Evolutionary conservation across 1,140 invertebrate genomes (phyloP).

Genomic region (Temnothorax curvispinosus): DNA sequence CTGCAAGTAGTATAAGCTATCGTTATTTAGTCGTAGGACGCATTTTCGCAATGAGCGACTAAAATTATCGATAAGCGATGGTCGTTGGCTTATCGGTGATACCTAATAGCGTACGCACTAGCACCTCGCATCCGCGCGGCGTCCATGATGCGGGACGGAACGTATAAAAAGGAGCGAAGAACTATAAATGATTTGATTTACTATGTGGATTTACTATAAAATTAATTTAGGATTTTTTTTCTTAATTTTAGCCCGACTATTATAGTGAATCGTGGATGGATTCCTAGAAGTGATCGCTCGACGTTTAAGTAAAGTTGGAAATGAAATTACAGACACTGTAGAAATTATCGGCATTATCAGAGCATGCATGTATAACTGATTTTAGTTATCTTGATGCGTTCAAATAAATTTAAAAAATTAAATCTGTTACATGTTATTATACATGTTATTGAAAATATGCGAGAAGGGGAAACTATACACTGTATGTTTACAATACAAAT

Average conservation of each 20-base stretch:
- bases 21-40: neutral
- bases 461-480: too few species aligned
- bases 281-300: constrained; percentile 89
- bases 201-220: too few species aligned
- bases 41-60: constrained; percentile 63
- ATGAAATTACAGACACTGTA: constrained; percentile 89
- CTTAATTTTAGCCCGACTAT: constrained; percentile 89
- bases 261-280: constrained; percentile 97
- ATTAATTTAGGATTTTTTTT: constrained; percentile 68
- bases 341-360: constrained; percentile 94
- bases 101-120: constrained; percentile 47
- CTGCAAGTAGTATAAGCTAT: neutral
- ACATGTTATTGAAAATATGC: too few species aligned
- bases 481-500: too few species aligned
- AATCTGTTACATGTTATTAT: too few species aligned
- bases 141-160: constrained; percentile 30
- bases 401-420: too few species aligned
- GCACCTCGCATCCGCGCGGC: constrained; percentile 20
- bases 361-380: constrained; percentile 63
- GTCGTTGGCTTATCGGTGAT: constrained; percentile 73
- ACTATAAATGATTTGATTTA: too few species aligned
- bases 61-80: constrained; percentile 81
- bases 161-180: constrained; percentile 29
- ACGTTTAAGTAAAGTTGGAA: constrained; percentile 75
- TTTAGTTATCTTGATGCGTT: too few species aligned